phyloP scores from a whole-genome alignment of 2,888 invertebrate genomes.

The Gymnosoma rotundatum region DNA sequence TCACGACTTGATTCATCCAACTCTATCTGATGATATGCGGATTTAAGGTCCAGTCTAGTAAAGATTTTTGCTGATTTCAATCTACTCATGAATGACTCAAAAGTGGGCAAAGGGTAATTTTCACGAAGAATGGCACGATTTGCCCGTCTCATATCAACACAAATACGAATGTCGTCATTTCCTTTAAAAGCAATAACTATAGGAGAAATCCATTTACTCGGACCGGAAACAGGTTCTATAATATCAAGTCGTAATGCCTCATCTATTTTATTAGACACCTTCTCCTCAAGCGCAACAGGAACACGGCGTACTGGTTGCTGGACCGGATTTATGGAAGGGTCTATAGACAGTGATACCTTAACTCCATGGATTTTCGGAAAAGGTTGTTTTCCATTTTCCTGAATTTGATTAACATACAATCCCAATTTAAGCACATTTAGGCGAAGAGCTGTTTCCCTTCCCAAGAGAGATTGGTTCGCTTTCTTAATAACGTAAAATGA shows the following conservation, averaged over 20 bases:
- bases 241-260: no score
- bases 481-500: slow-evolving; percentile 64
- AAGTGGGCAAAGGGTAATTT: slow-evolving; percentile 70
- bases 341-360: slow-evolving; percentile 52
- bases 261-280: no score
- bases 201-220: slow-evolving; percentile 76
- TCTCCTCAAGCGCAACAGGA: no score
- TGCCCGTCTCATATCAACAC: slow-evolving; percentile 49
- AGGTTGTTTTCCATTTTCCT: slow-evolving; percentile 30
- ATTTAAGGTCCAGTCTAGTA: slow-evolving; percentile 75
- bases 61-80: slow-evolving; percentile 71
- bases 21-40: slow-evolving; percentile 74
- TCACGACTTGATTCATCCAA: slow-evolving; percentile 62
- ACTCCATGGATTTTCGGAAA: slow-evolving; percentile 74
- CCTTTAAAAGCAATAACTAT: slow-evolving; percentile 56
- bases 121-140: slow-evolving; percentile 44
- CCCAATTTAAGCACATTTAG: slow-evolving; percentile 66
- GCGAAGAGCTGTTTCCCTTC: slow-evolving; percentile 58
- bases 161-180: slow-evolving; percentile 51
- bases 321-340: background rate
- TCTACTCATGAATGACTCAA: slow-evolving; percentile 72
- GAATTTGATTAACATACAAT: slow-evolving; percentile 37
- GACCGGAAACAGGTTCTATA: no score
- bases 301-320: no score
- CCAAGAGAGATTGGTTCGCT: slow-evolving; percentile 66